Evolutionary conservation across 2,113 vertebrate species (phyloP), one percentile per base, ranked within the genome.

Genomic region (Hyperoodon ampullatus): DNA sequence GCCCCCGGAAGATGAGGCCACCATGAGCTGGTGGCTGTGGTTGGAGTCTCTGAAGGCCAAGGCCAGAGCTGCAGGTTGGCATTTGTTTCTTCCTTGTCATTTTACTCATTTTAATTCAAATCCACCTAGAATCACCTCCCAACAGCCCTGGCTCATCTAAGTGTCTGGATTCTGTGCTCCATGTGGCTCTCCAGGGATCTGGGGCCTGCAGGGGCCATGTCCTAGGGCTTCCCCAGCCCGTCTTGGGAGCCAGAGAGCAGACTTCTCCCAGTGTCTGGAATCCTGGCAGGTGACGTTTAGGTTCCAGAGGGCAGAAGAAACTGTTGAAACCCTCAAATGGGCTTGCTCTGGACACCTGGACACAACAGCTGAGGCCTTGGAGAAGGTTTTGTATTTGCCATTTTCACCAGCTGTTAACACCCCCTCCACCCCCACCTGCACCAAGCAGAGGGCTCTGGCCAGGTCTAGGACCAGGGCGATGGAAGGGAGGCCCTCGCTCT

Each of bases 141-240:
- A 58, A 15, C 58, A 75, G 26, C 47, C 78, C 44, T 47, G 39
- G 58, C 23, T 83, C 13, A 3, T 16, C 10, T 35, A 9, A 58
- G 47, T 65, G 61, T 66, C 75, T 58, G 26, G 21, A 35, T 15
- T 71, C 74, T 28, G 23, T 1, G 9, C 44, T 71, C 63, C 35
- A 1, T 3, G 0, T 2, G 61, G 6, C 44, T 33, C 60, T 53
- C n/a, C 1, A 4, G 44, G 44, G 44, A 28, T 7, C 55, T 19
- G 2, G 71, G 13, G 3, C 35, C 44, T 39, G 24, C 1, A 5
- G 68, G 33, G 8, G 4, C 30, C 9, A 9, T 12, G 33, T 33
- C 68, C 77, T 39, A 2, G 63, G 23, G 3, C 15, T 68, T 65
- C 3, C 6, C 55, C 30, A 90, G n/a, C 47, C 80, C 6, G 0